Percentiles rank a stretch among this genome's conserved stretches.
These are phyloP conservation scores for Papilio elwesi DNA, from an alignment of 2,888 invertebrate genomes.

Conservation along the genomic window DNA sequence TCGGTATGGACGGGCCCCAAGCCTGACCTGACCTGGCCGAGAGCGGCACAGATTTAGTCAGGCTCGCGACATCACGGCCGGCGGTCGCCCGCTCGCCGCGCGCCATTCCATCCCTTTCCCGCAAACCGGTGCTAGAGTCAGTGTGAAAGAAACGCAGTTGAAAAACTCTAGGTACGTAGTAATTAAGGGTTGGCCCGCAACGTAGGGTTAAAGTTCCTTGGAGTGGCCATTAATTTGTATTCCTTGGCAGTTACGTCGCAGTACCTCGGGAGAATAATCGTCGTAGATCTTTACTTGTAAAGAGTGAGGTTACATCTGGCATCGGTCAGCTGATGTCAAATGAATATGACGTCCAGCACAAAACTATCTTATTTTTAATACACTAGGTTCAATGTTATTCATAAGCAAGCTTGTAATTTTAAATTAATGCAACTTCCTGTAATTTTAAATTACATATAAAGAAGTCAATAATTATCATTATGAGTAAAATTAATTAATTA, in stretches of 20 bases:
- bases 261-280: background rate
- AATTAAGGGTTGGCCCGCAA: constrained; percentile 55
- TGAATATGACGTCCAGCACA: background rate
- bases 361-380: too few relatives aligned
- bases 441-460: too few relatives aligned
- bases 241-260: constrained; percentile 20
- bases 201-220: constrained; percentile 51
- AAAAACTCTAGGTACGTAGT: constrained; percentile 57
- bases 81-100: constrained; percentile 62
- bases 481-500: too few relatives aligned
- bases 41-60: constrained; percentile 81
- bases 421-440: too few relatives aligned
- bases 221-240: constrained; percentile 46
- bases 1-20: constrained; percentile 58
- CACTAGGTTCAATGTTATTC: too few relatives aligned
- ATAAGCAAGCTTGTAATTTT: too few relatives aligned
- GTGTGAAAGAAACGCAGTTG: constrained; percentile 59
- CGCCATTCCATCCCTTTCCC: constrained; percentile 61
- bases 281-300: constrained; percentile 1
- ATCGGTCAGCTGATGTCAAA: constrained; percentile 35
- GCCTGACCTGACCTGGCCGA: constrained; percentile 79
- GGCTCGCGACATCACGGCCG: constrained; percentile 73
- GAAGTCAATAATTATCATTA: too few relatives aligned
- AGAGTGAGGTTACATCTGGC: constrained; percentile 30
- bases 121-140: constrained; percentile 57